Evolutionary conservation across 2,888 invertebrate genomes (phyloP).

Genomic region (Schizaphis graminum): DNA sequence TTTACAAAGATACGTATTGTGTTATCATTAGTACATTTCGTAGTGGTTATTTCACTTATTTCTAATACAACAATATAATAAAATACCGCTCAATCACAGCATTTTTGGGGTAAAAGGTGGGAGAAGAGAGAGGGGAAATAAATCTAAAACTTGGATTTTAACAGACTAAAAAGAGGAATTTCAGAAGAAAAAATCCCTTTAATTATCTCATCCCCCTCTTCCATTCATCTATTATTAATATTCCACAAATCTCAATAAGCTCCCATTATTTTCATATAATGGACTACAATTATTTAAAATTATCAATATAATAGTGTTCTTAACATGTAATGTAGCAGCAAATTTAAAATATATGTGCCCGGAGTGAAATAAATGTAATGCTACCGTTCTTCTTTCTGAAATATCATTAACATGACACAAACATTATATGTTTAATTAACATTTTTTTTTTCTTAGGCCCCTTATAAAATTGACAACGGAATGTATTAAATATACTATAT

Average conservation of each 20-base stretch:
- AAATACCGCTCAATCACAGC: not conserved
- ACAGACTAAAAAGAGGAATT: not conserved
- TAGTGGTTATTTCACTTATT: not conserved
- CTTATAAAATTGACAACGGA: not conserved
- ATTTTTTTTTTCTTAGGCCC: not conserved
- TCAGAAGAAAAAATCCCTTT: not conserved
- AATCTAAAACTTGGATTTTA: not conserved
- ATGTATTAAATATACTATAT: not conserved
- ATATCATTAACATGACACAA: not conserved
- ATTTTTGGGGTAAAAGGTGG: not conserved
- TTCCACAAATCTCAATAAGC: no score
- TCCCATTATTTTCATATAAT: no score
- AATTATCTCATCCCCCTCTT: no score
- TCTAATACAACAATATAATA: not conserved
- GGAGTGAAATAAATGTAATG: no score
- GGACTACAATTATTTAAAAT: no score
- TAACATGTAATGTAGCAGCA: no score
- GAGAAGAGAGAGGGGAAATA: no score
- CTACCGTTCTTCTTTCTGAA: not conserved
- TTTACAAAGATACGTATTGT: not conserved
- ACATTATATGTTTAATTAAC: not conserved
- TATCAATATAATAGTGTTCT: no score
- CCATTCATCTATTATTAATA: no score
- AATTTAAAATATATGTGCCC: no score
- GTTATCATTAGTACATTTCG: constrained; percentile 5